Conservation (phyloP, 2,797 vertebrate genomes). For the Clarias fuscus region DNA sequence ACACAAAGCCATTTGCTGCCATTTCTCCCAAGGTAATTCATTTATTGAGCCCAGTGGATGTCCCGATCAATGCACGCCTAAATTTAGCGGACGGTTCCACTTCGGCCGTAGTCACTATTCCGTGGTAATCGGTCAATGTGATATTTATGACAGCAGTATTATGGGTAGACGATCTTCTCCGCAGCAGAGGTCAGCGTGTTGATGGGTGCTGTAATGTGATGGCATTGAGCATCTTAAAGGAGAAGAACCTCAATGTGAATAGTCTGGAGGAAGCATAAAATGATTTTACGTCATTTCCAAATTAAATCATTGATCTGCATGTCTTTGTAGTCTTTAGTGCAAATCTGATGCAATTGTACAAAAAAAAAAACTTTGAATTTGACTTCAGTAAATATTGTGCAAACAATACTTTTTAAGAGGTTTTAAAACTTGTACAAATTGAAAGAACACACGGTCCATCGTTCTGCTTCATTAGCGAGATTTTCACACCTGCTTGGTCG, state of each 20-base stretch:
- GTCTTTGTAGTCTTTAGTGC: background rate
- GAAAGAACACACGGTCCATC: background rate
- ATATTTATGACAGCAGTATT: conserved; percentile 31
- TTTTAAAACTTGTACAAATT: background rate
- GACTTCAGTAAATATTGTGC: background rate
- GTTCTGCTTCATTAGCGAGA: background rate
- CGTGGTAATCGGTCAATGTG: conserved; percentile 30
- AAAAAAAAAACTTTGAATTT: background rate
- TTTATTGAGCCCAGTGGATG: conserved; percentile 51
- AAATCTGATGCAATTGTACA: background rate
- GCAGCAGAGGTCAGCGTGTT: conserved; percentile 18
- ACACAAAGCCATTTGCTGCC: conserved; percentile 48
- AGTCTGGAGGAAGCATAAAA: background rate
- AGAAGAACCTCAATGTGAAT: background rate
- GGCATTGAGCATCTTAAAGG: background rate
- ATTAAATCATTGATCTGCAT: background rate
- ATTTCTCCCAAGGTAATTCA: conserved; percentile 45
- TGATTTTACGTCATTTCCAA: background rate
- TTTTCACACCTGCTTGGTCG: background rate
- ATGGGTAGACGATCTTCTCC: background rate
- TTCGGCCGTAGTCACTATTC: conserved; percentile 45
- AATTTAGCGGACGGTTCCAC: conserved; percentile 48
- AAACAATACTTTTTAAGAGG: background rate
- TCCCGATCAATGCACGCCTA: conserved; percentile 49
- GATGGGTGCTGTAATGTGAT: background rate